These are phyloP conservation scores for Zeuzera pyrina DNA, from an alignment of 2,888 invertebrate species.

Conservation along the genomic window DNA sequence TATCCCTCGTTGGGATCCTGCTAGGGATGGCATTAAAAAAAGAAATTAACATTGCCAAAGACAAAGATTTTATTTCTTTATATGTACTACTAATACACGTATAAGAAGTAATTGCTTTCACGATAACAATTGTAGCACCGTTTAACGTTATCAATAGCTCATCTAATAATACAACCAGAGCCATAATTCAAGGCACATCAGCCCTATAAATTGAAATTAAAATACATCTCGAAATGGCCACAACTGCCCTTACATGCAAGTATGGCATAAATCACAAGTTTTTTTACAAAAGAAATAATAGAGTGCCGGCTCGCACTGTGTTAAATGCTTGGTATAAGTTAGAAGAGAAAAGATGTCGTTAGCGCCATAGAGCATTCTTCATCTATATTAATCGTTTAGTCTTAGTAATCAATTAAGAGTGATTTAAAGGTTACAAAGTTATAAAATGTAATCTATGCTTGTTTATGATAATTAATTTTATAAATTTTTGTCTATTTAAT, in stretches of 20 bases:
- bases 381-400: not conserved
- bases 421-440: not conserved
- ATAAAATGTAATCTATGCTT: not conserved
- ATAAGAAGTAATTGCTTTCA: too few species aligned
- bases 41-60: too few species aligned
- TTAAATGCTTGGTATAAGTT: conserved; percentile 29
- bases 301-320: conserved; percentile 33
- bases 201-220: conserved; percentile 68
- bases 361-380: not conserved
- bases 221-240: conserved; percentile 46
- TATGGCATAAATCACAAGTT: conserved; percentile 54
- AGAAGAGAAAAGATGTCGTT: conserved; percentile 2
- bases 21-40: too few species aligned
- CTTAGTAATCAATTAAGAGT: not conserved
- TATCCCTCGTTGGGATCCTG: too few species aligned
- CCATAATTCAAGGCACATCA: conserved; percentile 36
- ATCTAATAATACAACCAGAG: conserved; percentile 39
- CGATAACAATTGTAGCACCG: conserved; percentile 34
- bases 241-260: conserved; percentile 49
- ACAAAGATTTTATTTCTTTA: too few species aligned
- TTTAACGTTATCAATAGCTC: conserved; percentile 45
- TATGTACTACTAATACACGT: too few species aligned
- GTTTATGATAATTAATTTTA: not conserved
- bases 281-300: conserved; percentile 57
- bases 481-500: not conserved